These are phyloP conservation scores for Streblospio benedicti DNA, from an alignment of 1,140 invertebrate genomes.

Conservation along the genomic window DNA sequence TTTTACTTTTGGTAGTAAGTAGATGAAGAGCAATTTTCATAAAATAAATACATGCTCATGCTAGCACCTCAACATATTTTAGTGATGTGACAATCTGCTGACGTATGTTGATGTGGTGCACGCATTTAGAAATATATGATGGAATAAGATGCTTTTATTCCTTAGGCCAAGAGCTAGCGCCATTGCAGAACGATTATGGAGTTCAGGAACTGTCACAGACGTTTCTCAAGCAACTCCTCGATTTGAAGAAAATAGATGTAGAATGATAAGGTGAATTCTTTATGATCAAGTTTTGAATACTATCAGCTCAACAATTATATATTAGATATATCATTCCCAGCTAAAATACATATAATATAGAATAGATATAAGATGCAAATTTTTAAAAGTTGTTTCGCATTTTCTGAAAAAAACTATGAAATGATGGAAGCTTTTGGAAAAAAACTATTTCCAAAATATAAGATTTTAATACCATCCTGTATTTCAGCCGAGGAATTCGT, in stretches of 20 bases:
- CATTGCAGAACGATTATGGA: constrained; percentile 77
- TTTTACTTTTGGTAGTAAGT: too few relatives aligned
- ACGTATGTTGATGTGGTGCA: too few relatives aligned
- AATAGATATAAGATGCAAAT: background rate
- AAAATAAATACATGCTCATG: too few relatives aligned
- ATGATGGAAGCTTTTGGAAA: constrained; percentile 12
- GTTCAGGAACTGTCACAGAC: constrained; percentile 44
- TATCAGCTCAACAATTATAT: background rate
- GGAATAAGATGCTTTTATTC: background rate
- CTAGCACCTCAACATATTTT: too few relatives aligned
- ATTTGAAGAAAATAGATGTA: constrained; percentile 73
- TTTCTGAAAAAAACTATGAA: background rate
- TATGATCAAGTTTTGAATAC: background rate
- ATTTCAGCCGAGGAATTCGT: constrained; percentile 12
- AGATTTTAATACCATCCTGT: background rate
- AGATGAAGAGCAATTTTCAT: too few relatives aligned
- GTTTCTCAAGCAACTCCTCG: constrained; percentile 49
- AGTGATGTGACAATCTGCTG: too few relatives aligned
- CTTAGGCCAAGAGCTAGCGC: constrained; percentile 60
- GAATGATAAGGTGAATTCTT: constrained; percentile 60
- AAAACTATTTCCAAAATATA: constrained; percentile 13
- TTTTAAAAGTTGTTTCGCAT: background rate
- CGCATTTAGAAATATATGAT: too few relatives aligned
- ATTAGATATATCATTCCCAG: background rate
- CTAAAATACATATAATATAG: background rate